Evolutionary conservation across 37 sponge, comb jelly and placozoan species (phyloP).

Genomic region (Beroe ovata): DNA sequence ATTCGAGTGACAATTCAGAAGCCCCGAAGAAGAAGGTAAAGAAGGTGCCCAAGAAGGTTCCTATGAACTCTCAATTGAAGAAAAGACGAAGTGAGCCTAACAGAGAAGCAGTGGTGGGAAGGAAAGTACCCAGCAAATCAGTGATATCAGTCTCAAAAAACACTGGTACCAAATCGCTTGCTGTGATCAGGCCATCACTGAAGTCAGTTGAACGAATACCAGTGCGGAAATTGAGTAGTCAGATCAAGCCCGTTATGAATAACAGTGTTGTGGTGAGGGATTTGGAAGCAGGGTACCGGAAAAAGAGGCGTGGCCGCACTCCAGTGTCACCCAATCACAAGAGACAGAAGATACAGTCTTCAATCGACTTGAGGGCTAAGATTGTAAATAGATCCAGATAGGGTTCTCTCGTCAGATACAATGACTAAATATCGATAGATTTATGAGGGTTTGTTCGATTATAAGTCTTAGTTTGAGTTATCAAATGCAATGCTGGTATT

Average conservation of each 20-base stretch:
- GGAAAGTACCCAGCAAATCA: not conserved
- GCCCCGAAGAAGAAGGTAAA: not conserved
- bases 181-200: not conserved
- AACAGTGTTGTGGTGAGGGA: not conserved
- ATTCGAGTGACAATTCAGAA: not conserved
- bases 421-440: too few species aligned
- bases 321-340: not conserved
- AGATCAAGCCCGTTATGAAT: not conserved
- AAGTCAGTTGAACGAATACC: not conserved
- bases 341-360: not conserved
- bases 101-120: not conserved
- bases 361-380: not conserved
- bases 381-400: not conserved
- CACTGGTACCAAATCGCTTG: not conserved
- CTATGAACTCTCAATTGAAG: too few species aligned
- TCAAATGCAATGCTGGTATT: too few species aligned
- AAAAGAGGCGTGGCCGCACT: not conserved
- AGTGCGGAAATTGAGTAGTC: constrained; percentile 5
- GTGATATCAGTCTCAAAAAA: not conserved
- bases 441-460: too few species aligned
- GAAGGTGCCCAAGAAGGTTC: not conserved
- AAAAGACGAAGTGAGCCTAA: not conserved
- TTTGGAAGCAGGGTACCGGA: not conserved
- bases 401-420: too few species aligned
- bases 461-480: too few species aligned